Conservation (phyloP, 2,797 vertebrate genomes). For the Cebuella pygmaea region DNA sequence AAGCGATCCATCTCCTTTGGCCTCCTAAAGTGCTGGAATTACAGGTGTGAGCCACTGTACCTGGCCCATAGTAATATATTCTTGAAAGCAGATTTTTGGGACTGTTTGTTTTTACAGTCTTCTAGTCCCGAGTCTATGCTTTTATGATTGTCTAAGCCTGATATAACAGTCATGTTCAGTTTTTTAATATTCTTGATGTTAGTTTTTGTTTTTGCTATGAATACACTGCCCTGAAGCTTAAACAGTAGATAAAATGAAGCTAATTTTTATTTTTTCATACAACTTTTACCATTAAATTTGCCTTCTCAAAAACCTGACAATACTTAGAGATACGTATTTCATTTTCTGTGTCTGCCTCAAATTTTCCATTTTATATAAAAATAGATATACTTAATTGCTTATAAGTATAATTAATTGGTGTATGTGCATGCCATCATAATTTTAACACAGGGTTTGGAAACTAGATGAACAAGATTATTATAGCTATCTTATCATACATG, state of each 20-base stretch:
- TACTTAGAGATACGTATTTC: constrained; percentile 18
- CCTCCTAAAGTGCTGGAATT: no score
- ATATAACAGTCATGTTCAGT: background rate
- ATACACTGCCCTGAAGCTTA: background rate
- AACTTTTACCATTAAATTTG: constrained; percentile 28
- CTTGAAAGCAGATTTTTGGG: constrained; percentile 5
- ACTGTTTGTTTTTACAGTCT: constrained; percentile 45
- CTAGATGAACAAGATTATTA: constrained; percentile 34
- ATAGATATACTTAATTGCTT: background rate
- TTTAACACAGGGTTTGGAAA: constrained; percentile 42
- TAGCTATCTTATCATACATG: background rate
- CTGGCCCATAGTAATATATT: background rate
- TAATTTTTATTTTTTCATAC: constrained; percentile 28
- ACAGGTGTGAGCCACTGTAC: no score
- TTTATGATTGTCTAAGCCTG: background rate
- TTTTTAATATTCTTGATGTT: constrained; percentile 35
- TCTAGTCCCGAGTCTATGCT: background rate
- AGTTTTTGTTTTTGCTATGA: constrained; percentile 3
- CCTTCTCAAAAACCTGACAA: constrained; percentile 12
- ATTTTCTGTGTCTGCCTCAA: constrained; percentile 35
- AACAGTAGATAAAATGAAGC: constrained; percentile 33
- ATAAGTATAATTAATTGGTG: background rate
- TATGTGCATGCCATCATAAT: background rate
- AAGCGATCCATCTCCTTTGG: no score
- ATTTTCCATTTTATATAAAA: constrained; percentile 47